Conservation (phyloP, 2,113 vertebrate genomes). For the Rhinopomastus cyanomelas region DNA sequence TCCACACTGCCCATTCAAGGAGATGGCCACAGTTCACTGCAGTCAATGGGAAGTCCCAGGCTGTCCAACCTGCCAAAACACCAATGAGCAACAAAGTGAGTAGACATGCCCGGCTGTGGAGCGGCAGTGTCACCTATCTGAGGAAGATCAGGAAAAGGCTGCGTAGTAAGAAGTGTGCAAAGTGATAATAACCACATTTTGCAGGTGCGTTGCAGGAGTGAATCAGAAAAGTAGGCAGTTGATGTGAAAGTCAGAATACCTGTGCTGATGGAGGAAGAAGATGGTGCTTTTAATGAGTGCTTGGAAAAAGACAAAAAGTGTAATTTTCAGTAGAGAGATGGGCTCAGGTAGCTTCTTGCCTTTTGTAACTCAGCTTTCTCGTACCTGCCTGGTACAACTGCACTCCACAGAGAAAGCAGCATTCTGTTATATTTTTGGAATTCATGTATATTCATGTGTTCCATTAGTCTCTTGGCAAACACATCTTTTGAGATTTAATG, state of each 20-base stretch:
- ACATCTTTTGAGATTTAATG: conserved; percentile 27
- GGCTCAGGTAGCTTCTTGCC: neutral
- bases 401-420: neutral
- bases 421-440: conserved; percentile 21
- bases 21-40: accelerated
- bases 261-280: neutral
- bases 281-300: neutral
- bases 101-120: neutral
- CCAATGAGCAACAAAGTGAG: neutral
- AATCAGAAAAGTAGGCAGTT: neutral
- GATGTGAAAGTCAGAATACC: neutral
- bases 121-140: neutral
- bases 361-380: neutral
- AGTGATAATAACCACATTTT: neutral
- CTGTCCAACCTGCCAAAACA: neutral
- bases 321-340: neutral
- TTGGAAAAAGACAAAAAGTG: neutral
- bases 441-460: conserved; percentile 21
- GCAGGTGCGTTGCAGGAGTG: neutral
- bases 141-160: accelerated
- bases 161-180: neutral
- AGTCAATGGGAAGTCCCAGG: neutral
- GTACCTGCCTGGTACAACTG: neutral
- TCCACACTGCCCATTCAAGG: neutral
- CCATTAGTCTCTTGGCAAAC: conserved; percentile 23